Evolutionary conservation across 2,888 invertebrate species (phyloP).

Genomic region (Lepeophtheirus nordmannii): DNA sequence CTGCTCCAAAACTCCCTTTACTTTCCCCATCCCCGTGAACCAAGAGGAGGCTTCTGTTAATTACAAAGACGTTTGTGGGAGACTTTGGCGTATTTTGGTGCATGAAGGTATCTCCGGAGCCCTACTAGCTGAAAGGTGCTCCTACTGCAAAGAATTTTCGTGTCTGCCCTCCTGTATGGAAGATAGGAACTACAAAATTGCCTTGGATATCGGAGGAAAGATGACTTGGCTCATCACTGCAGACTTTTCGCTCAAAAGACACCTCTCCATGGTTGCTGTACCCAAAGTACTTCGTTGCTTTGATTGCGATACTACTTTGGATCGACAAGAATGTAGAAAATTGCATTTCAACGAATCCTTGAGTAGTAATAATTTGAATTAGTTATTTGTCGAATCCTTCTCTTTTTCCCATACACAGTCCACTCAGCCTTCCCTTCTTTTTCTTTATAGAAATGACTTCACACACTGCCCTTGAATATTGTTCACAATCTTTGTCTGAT

Average conservation of each 20-base stretch:
- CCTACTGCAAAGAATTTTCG: slow-evolving; percentile 35
- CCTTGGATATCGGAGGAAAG: slow-evolving; percentile 37
- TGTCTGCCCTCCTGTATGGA: slow-evolving; percentile 36
- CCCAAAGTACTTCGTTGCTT: slow-evolving; percentile 21
- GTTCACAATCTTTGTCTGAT: slow-evolving; percentile 8
- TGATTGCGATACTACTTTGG: slow-evolving; percentile 24
- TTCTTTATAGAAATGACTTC: slow-evolving; percentile 2
- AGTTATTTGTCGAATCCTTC: too few relatives aligned
- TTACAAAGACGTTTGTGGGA: slow-evolving; percentile 16
- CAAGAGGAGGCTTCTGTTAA: neutral
- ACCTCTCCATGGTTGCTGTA: slow-evolving; percentile 24
- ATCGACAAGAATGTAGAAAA: slow-evolving; percentile 4
- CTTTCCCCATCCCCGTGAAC: neutral
- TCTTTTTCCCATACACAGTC: too few relatives aligned
- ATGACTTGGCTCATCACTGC: slow-evolving; percentile 37
- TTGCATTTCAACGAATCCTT: neutral
- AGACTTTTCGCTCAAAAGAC: slow-evolving; percentile 31
- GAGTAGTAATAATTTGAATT: neutral
- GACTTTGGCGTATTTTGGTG: slow-evolving; percentile 16
- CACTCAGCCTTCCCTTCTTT: too few relatives aligned
- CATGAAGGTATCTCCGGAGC: neutral
- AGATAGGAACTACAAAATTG: slow-evolving; percentile 34
- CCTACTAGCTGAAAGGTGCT: slow-evolving; percentile 30
- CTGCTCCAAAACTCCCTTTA: slow-evolving; percentile 5
- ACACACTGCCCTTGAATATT: slow-evolving; percentile 18